Conservation (phyloP, 2,797 vertebrate genomes). For the Rhadinocentrus ornatus region DNA sequence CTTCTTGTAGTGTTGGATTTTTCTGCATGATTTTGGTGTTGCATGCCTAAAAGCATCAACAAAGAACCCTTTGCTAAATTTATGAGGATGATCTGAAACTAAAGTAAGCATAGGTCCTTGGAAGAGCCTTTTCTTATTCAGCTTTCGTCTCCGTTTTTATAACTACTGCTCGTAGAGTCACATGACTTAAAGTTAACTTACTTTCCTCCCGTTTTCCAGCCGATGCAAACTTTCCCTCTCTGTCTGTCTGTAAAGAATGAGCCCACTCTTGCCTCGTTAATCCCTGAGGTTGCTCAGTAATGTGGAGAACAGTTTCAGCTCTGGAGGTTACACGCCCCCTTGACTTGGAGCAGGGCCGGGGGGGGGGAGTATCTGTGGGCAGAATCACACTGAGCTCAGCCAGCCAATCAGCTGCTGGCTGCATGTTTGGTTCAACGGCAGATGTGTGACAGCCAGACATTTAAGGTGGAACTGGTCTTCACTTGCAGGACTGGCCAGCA, state of each 20-base stretch:
- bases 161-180: not conserved
- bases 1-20: slow-evolving; percentile 30
- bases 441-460: slow-evolving; percentile 49
- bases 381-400: slow-evolving; percentile 43
- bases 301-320: slow-evolving; percentile 28
- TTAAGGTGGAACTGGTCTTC: slow-evolving; percentile 76
- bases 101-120: not conserved
- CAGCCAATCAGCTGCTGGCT: slow-evolving; percentile 63
- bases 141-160: not conserved
- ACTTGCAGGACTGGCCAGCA: not conserved
- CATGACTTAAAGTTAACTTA: not conserved
- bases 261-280: not conserved
- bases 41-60: slow-evolving; percentile 28
- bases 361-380: slow-evolving; percentile 61
- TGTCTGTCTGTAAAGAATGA: not conserved
- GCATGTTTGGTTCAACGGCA: slow-evolving; percentile 68
- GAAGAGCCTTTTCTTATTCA: not conserved
- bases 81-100: not conserved
- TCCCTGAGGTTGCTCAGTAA: not conserved
- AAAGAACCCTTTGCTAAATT: not conserved
- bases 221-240: not conserved
- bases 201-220: not conserved
- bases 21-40: slow-evolving; percentile 47
- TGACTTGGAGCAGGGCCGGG: slow-evolving; percentile 35
- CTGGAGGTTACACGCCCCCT: slow-evolving; percentile 63